A percentile compares a stretch with the other conserved stretches of the same genome.
These are phyloP conservation scores for Pogonomyrmex barbatus DNA, from an alignment of 1,140 invertebrate genomes.

Conservation along the genomic window DNA sequence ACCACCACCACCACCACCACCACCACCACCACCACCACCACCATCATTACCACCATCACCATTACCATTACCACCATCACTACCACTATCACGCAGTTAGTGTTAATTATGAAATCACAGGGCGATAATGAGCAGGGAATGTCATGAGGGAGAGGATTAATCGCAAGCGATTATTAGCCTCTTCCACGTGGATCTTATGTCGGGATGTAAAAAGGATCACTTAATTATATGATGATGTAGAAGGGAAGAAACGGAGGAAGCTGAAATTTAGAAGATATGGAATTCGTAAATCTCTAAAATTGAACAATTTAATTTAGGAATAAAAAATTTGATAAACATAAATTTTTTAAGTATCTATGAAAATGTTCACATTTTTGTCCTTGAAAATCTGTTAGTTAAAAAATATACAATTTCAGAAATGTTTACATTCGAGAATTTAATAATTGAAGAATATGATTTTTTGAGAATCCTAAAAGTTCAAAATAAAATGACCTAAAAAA, in stretches of 20 bases:
- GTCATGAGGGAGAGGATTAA: constrained; percentile 26
- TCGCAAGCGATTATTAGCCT: constrained; percentile 40
- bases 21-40: constrained; percentile 64
- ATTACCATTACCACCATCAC: not conserved
- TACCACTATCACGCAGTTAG: constrained; percentile 68
- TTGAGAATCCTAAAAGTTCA: not conserved
- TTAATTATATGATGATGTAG: not conserved
- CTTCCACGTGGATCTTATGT: constrained; percentile 54
- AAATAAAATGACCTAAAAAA: not conserved
- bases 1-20: not conserved
- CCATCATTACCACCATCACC: constrained; percentile 4
- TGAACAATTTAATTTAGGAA: not conserved
- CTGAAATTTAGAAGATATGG: not conserved
- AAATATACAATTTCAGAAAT: not conserved
- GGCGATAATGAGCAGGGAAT: constrained; percentile 44
- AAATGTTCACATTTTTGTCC: not conserved
- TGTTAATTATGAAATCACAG: constrained; percentile 72
- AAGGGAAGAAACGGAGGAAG: not conserved
- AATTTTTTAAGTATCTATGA: not conserved
- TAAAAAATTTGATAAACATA: not conserved
- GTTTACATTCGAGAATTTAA: not conserved
- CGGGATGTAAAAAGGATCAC: not conserved
- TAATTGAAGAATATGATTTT: not conserved
- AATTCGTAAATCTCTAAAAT: not conserved
- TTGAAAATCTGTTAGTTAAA: not conserved